A percentile compares a stretch with the other conserved stretches of the same genome.
Evolutionary conservation across 2,113 vertebrate genomes (phyloP).

Genomic region (Pomatostomus ruficeps): DNA sequence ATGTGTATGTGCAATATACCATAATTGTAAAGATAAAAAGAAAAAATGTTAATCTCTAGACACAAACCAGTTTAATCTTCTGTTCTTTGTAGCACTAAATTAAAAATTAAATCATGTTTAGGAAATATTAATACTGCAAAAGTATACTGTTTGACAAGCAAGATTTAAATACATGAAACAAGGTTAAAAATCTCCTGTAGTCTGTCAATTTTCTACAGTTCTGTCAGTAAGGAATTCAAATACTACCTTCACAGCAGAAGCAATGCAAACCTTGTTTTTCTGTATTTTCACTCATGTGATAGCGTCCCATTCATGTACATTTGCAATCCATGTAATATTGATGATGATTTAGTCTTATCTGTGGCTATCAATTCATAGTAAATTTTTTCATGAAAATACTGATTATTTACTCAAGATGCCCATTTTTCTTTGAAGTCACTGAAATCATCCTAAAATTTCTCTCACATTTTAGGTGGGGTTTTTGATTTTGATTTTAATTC

Average conservation of each 20-base stretch:
- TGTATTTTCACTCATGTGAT: not conserved
- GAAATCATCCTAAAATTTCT: not conserved
- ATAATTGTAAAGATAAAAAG: not conserved
- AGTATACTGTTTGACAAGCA: not conserved
- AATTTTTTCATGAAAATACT: not conserved
- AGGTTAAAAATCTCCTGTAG: not conserved
- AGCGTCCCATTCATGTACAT: fast-evolving
- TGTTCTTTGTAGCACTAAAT: not conserved
- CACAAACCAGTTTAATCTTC: not conserved
- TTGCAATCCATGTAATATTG: not conserved
- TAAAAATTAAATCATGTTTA: not conserved
- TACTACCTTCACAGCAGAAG: not conserved
- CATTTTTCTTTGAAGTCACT: not conserved
- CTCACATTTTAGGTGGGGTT: not conserved
- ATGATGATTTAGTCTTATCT: not conserved
- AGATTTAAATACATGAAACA: not conserved
- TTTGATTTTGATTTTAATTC: not conserved
- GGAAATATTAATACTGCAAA: not conserved
- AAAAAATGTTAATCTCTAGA: not conserved
- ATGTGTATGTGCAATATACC: not conserved
- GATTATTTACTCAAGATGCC: not conserved
- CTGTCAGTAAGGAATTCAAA: not conserved
- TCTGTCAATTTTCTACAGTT: not conserved
- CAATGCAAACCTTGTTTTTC: not conserved
- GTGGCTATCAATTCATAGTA: not conserved